Evolutionary conservation across 2,113 vertebrate genomes (phyloP).

Genomic region (Mungos mungo): DNA sequence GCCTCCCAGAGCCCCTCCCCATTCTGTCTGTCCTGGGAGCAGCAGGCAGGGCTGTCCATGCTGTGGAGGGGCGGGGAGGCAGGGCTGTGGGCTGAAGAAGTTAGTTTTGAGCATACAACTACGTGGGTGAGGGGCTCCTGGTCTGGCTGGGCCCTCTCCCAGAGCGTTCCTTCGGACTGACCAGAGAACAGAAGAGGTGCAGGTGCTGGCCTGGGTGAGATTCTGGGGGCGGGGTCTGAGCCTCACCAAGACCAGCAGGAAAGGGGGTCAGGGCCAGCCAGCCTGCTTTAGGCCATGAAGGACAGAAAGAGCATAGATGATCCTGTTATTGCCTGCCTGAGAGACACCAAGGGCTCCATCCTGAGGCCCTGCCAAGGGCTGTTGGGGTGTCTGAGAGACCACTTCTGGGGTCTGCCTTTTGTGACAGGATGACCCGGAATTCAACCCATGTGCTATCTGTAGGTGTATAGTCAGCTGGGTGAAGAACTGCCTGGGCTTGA

Average conservation of each 20-base stretch:
- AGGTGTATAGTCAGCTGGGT: too few relatives aligned
- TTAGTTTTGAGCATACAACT: neutral
- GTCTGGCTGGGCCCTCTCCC: neutral
- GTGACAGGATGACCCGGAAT: neutral
- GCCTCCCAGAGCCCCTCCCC: too few relatives aligned
- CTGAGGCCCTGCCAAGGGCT: neutral
- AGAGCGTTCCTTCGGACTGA: neutral
- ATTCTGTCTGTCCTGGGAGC: neutral
- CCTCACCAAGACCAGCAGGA: neutral
- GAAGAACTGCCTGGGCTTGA: too few relatives aligned
- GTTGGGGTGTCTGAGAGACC: neutral
- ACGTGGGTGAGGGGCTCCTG: neutral
- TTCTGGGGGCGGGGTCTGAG: neutral
- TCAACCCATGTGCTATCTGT: too few relatives aligned
- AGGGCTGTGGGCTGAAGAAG: neutral
- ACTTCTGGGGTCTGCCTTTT: neutral
- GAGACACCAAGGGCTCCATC: neutral
- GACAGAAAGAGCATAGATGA: neutral
- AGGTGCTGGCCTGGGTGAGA: neutral
- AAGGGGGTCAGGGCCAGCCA: neutral
- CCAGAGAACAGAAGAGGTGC: neutral
- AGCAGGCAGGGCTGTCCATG: neutral
- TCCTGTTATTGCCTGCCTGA: neutral
- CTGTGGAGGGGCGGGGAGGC: neutral
- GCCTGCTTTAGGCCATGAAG: neutral